Base-by-base conservation (phyloP, 1,140 invertebrate genomes). In the Araneus ventricosus region DNA sequence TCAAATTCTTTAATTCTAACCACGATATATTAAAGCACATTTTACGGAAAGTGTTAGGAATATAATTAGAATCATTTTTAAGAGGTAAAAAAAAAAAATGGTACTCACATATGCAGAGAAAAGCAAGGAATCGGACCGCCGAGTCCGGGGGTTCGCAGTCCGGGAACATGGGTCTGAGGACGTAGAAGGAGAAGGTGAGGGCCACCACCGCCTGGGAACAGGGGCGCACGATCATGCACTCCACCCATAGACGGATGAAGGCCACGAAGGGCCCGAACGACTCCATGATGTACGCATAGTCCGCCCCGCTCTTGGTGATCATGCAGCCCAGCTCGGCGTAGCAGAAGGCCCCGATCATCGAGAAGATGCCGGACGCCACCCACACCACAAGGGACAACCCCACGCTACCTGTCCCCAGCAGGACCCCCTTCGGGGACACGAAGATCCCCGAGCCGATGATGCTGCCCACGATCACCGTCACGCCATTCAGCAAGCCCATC, bases 221-320 rank as follows among this genome's bases (percentile, higher is more conserved):
- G 17, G 99, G 99, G 93, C 99, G 96, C 52, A 99, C 99, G 94
- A 99, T 99, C 97, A 99, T 98, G 94, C 98, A 99, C 95, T 99
- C 99, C 52, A 99, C 98, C 99, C 99, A 99, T 0, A 99, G 96
- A 70, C 99, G 96, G 93, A 95, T 59, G 52, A 95, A 95, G 7
- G 94, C 94, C 17, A 95, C 87, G 57, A 95, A 95, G 4, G 98
- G 98, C 0, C 99, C 99, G 95, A 99, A 99, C 0, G 98, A 98
- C 95, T 98, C 97, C 98, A 99, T 99, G 94, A 99, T 99, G 95
- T 99, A 99, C 0, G 98, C 98, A 96, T 99, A 99, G 96, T 99
- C 98, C 0, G 98, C 98, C 0, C 98, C 98, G 34, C 94, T 94
- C 82, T 95, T 95, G 20, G 94, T 95, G 57, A 95, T 95, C 98